phyloP scores from a whole-genome alignment of 2,797 vertebrate genomes.

The Acanthurus tractus region DNA sequence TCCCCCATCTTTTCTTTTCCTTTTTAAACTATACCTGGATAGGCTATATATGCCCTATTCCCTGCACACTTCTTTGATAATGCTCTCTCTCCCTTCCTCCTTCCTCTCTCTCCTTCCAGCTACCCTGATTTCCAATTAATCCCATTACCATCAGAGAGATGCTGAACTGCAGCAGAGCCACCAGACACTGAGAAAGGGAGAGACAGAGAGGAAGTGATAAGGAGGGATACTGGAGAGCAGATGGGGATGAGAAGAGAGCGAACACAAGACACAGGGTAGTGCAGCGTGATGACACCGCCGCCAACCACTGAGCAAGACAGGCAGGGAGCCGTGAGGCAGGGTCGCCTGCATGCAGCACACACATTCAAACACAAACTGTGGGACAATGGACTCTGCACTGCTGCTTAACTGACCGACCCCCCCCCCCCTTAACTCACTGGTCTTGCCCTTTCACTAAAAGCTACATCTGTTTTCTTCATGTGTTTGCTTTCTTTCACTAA shows the following conservation, averaged over 20 bases:
- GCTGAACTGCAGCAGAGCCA: conserved; percentile 44
- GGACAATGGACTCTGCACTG: conserved; percentile 69
- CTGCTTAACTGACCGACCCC: conserved; percentile 21
- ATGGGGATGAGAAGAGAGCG: conserved; percentile 15
- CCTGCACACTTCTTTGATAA: conserved; percentile 27
- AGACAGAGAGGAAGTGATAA: background rate
- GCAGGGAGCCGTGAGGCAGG: conserved; percentile 54
- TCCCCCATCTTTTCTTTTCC: background rate
- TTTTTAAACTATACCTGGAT: conserved; percentile 1
- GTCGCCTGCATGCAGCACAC: conserved; percentile 50
- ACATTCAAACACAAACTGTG: conserved; percentile 48
- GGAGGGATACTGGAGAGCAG: conserved; percentile 15
- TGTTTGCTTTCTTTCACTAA: conserved; percentile 5
- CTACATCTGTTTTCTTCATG: conserved; percentile 8
- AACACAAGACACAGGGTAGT: conserved; percentile 22
- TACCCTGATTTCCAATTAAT: conserved; percentile 65
- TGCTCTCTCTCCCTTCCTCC: background rate
- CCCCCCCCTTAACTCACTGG: conserved; percentile 19
- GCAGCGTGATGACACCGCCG: conserved; percentile 44
- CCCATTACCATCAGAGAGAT: conserved; percentile 71
- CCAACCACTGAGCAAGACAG: conserved; percentile 62
- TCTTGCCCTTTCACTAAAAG: conserved; percentile 16
- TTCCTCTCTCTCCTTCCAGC: conserved; percentile 31
- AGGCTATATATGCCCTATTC: background rate
- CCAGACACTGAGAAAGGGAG: conserved; percentile 9